Conservation (phyloP, 2,113 vertebrate species). For the Collichthys lucidus region DNA sequence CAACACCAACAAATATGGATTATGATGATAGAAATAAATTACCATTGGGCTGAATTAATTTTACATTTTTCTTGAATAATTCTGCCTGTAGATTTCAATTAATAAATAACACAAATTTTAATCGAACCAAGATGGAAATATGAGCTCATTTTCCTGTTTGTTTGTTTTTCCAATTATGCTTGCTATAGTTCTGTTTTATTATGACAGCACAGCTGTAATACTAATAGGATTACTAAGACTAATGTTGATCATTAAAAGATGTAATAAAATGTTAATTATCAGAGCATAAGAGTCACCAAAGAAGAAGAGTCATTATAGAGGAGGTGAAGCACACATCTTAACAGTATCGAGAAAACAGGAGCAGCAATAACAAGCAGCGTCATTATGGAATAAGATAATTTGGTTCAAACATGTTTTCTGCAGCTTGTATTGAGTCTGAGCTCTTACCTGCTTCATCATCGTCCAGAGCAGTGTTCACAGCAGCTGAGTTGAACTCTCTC, state of each 20-base stretch:
- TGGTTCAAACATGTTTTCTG: not conserved
- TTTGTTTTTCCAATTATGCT: no score
- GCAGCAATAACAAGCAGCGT: not conserved
- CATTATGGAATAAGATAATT: not conserved
- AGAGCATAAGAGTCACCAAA: not conserved
- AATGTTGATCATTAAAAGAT: not conserved
- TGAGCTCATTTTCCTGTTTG: no score
- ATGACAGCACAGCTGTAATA: no score
- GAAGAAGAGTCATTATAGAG: no score
- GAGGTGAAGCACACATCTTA: not conserved
- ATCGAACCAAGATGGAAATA: no score
- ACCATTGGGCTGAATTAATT: not conserved
- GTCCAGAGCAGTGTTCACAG: not conserved
- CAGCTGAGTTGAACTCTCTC: not conserved
- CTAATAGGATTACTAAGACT: no score
- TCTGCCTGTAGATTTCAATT: not conserved
- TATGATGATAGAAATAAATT: not conserved
- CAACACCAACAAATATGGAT: not conserved
- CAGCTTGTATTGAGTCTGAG: not conserved
- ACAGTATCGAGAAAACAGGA: not conserved
- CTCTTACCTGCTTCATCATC: slow-evolving; percentile 26
- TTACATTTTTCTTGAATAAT: not conserved
- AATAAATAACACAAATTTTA: no score
- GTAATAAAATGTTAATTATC: not conserved
- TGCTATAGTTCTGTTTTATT: no score